Evolutionary conservation across 2,888 invertebrate genomes (phyloP).

Genomic region (Unio delphinus): DNA sequence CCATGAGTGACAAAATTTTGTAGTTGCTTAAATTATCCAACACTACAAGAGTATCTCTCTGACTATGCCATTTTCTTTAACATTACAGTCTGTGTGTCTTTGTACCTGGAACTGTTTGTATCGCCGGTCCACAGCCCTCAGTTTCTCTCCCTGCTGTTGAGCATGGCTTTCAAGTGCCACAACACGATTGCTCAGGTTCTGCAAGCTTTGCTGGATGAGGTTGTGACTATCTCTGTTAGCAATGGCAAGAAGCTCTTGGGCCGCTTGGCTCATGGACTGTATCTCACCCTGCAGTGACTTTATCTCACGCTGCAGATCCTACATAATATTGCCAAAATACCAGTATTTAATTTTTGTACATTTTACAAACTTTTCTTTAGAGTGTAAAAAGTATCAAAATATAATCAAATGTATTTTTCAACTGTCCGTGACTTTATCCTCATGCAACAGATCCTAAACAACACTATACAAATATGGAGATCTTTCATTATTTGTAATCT

Average conservation of each 20-base stretch:
- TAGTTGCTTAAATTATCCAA: no score
- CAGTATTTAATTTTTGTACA: neutral
- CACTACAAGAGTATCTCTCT: no score
- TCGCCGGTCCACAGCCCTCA: constrained; percentile 43
- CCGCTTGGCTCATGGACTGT: constrained; percentile 45
- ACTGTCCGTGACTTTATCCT: constrained; percentile 51
- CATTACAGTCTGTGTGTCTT: no score
- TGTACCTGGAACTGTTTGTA: constrained; percentile 55
- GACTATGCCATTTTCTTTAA: no score
- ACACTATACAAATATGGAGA: neutral
- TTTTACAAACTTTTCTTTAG: no score
- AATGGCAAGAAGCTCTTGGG: constrained; percentile 50
- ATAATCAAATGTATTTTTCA: no score
- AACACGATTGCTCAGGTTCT: constrained; percentile 55
- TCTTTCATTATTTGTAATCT: no score
- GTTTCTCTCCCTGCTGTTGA: constrained; percentile 47
- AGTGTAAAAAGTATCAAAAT: no score
- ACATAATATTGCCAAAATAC: constrained; percentile 6
- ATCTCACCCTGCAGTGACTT: constrained; percentile 72
- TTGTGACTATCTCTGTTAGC: constrained; percentile 49
- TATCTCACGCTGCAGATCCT: constrained; percentile 60
- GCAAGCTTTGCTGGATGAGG: constrained; percentile 54
- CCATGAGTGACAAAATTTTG: no score
- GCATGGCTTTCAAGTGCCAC: constrained; percentile 55
- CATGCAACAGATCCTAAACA: constrained; percentile 53